A percentile compares a stretch with the other conserved stretches of the same genome.
Conservation (phyloP, 92 coral and sea anemone genomes). For the Siderastrea radians region DNA sequence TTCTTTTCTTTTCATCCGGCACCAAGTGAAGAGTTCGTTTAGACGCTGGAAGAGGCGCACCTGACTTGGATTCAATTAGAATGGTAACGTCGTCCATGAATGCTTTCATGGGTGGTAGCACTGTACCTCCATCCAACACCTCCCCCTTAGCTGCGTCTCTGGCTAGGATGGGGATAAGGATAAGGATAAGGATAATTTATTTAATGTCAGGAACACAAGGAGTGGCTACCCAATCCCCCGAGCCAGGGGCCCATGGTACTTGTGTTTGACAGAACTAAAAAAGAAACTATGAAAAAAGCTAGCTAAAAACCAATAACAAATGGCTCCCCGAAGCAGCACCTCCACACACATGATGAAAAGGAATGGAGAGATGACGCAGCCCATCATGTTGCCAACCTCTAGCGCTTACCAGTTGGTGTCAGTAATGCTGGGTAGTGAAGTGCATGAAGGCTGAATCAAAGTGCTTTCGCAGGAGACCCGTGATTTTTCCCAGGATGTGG, state of each 20-base stretch:
- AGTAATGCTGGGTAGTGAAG: not conserved
- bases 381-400: constrained; percentile 18
- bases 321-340: constrained; percentile 7
- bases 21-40: not conserved
- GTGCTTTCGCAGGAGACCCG: constrained; percentile 9
- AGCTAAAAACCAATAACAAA: too few species aligned
- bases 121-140: constrained; percentile 8
- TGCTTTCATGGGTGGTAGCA: constrained; percentile 28
- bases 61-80: too few species aligned
- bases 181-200: too few species aligned
- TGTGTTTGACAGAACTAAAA: too few species aligned
- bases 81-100: not conserved
- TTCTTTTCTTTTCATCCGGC: not conserved
- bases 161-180: not conserved
- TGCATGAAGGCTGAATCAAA: not conserved
- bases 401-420: not conserved
- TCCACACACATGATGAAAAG: constrained; percentile 33
- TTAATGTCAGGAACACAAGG: too few species aligned
- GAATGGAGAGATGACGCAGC: constrained; percentile 30
- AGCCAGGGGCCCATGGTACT: too few species aligned
- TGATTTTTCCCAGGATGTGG: constrained; percentile 12
- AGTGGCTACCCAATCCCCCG: too few species aligned
- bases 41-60: too few species aligned
- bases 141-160: constrained; percentile 23
- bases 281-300: too few species aligned